These are phyloP conservation scores for Phoenicopterus ruber DNA, from an alignment of 2,113 vertebrate species.

Conservation along the genomic window DNA sequence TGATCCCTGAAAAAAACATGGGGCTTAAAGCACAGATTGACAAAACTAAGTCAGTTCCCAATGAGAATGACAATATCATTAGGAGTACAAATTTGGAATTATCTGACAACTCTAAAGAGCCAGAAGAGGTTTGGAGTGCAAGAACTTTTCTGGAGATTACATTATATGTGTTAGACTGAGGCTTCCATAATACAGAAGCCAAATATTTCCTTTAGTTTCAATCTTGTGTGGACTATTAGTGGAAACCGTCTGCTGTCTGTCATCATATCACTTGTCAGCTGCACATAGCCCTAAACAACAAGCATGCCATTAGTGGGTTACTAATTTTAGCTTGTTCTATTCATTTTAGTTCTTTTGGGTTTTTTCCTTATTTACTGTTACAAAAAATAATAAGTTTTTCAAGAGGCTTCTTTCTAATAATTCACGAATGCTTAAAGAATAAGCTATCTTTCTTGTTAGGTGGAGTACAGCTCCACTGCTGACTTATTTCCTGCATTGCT, in stretches of 20 bases:
- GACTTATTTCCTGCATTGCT: not conserved
- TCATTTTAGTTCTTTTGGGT: not conserved
- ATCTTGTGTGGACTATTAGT: not conserved
- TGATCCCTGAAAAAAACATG: not conserved
- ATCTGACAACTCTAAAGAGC: not conserved
- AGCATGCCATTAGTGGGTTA: not conserved
- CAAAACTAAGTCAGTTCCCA: not conserved
- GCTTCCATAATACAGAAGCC: not conserved
- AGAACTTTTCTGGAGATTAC: not conserved
- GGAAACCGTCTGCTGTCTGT: not conserved
- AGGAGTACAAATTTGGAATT: not conserved
- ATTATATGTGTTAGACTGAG: not conserved
- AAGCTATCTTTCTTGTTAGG: not conserved
- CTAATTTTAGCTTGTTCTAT: not conserved
- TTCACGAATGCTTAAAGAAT: not conserved
- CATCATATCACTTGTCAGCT: not conserved
- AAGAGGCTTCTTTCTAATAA: not conserved
- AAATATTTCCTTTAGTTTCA: not conserved
- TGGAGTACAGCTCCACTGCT: not conserved
- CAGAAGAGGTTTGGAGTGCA: not conserved
- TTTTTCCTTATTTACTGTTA: not conserved
- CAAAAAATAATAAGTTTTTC: not conserved
- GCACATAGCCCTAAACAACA: not conserved
- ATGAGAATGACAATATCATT: not conserved
- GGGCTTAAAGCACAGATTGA: not conserved